phyloP scores from a whole-genome alignment of 2,888 invertebrate genomes.

The Lasioglossum malachurum region DNA sequence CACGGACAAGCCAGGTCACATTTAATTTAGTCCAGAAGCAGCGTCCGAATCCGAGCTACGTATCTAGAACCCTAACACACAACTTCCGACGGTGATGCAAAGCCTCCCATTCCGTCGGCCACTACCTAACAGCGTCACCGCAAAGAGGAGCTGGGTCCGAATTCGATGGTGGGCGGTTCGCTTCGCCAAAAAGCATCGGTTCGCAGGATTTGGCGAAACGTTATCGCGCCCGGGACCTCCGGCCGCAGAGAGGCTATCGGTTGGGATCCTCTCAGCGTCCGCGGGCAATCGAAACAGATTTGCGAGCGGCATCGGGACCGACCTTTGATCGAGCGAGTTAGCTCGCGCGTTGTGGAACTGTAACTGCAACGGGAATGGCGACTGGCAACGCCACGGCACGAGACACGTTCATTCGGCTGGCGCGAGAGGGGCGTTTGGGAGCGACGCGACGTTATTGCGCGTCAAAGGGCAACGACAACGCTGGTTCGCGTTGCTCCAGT shows the following conservation, averaged over 20 bases:
- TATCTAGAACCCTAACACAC: neutral
- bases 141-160: neutral
- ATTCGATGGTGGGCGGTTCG: neutral
- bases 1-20: too few relatives aligned
- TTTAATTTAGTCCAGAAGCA: neutral
- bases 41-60: neutral
- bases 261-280: conserved; percentile 21
- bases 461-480: conserved; percentile 60
- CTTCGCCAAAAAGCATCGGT: conserved; percentile 1
- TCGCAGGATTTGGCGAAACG: conserved; percentile 1
- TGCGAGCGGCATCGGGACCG: neutral
- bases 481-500: conserved; percentile 34
- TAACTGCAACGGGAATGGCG: conserved; percentile 6
- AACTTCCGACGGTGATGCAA: neutral
- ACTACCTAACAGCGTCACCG: neutral
- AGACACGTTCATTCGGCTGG: conserved; percentile 41
- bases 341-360: conserved; percentile 26
- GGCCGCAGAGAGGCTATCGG: conserved; percentile 11
- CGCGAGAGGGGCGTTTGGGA: neutral
- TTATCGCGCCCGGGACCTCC: neutral
- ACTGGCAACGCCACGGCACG: neutral
- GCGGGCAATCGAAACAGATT: conserved; percentile 10
- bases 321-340: conserved; percentile 39
- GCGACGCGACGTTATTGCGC: conserved; percentile 55
- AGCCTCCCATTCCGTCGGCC: neutral